Conservation (phyloP, 2,888 invertebrate genomes). For the Embidobia sp. region DNA sequence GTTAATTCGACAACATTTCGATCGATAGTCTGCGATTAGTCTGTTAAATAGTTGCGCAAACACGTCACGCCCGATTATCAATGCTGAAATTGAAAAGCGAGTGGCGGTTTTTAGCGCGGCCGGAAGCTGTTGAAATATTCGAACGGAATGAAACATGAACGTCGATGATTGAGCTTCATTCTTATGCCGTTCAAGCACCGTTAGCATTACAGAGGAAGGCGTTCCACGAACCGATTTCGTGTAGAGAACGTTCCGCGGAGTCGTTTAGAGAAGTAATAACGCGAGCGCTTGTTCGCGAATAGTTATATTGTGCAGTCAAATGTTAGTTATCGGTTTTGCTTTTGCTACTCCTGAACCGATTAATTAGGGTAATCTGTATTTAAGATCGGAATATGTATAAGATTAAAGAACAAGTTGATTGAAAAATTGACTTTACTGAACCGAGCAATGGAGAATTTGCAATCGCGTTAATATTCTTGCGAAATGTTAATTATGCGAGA, state of each 20-base stretch:
- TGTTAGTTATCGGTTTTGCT: constrained; percentile 38
- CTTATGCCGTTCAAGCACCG: constrained; percentile 54
- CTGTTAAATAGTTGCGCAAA: constrained; percentile 3
- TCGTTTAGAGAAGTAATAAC: constrained; percentile 35
- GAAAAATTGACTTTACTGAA: too few relatives aligned
- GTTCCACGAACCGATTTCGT: constrained; percentile 53
- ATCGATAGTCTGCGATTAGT: constrained; percentile 13
- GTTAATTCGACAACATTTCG: constrained; percentile 4
- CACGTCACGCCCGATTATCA: not conserved
- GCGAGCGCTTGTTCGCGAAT: constrained; percentile 18
- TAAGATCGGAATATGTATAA: too few relatives aligned
- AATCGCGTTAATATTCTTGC: too few relatives aligned
- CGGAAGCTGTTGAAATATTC: constrained; percentile 43
- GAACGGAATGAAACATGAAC: constrained; percentile 47
- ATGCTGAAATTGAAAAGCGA: constrained; percentile 16
- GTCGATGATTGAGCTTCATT: constrained; percentile 51
- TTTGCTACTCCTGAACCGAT: constrained; percentile 17
- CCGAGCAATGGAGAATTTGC: too few relatives aligned
- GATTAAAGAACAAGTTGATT: too few relatives aligned
- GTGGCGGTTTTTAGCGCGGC: constrained; percentile 16
- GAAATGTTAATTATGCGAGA: too few relatives aligned
- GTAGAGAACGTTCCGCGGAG: constrained; percentile 27
- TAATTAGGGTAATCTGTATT: constrained; percentile 28
- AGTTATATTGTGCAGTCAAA: constrained; percentile 42
- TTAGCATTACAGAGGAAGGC: constrained; percentile 38